Evolutionary conservation across 2,797 vertebrate genomes (phyloP), one percentile per base, ranked within the genome.

Genomic region (Hylomyscus alleni): DNA sequence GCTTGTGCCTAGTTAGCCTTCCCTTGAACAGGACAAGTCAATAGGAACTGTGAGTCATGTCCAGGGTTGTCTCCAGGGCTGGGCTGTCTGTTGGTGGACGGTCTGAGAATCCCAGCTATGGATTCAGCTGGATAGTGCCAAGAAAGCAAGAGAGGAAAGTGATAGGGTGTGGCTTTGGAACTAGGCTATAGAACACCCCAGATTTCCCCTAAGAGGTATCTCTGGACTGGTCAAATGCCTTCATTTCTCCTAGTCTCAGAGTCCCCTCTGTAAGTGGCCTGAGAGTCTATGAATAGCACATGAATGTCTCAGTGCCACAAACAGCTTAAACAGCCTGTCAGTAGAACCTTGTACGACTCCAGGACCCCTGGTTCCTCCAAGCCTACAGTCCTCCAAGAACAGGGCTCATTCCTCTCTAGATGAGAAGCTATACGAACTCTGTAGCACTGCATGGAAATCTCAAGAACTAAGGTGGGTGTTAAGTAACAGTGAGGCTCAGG

Each of bases 291-390:
- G 14, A 24, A 3, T 52, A 11, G 62, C 62, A 11, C 29, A 2
- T 17, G 11, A 14, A 7, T 1, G 0, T 44, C 31, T 24, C n/a
- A 10, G 34, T 54, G 6, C 40, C 90, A 37, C 9, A 31, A 47
- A 26, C 6, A 17, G 69, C 3, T 0, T 40, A 2, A 0, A n/a
- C 58, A 4, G 34, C 26, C 17, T 1, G 12, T 37, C 12, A 50
- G 4, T 60, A 24, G 29, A 81, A 80, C 24, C 65, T 54, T 54
- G 22, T 73, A 11, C 2, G 3, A 58, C 76, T 65, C 92, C 50
- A 12, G 40, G 58, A 73, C 37, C 76, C 34, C 76, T 83, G 77
- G 54, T 13, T 29, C 73, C 40, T 78, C 50, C 12, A 20, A 89
- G 52, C 50, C 69, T 37, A 1, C 13, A 47, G 44, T 47, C 50